phyloP scores from a whole-genome alignment of 92 coral and sea anemone genomes.

The Paragorgia papillata region DNA sequence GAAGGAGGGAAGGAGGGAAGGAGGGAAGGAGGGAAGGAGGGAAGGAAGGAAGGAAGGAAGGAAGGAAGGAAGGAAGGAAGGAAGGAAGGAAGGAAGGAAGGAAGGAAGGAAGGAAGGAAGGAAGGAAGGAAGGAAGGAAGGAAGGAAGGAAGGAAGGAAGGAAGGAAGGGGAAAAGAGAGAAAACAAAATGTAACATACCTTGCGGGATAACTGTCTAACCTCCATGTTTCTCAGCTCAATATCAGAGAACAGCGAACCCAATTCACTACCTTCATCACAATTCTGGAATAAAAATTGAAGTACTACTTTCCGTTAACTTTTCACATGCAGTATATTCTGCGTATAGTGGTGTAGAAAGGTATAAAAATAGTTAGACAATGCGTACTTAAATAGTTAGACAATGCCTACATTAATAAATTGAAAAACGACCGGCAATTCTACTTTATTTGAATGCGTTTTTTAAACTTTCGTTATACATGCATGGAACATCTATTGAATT shows the following conservation, averaged over 20 bases:
- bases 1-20: not conserved
- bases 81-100: not conserved
- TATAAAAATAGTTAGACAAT: no score
- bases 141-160: not conserved
- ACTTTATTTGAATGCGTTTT: no score
- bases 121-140: not conserved
- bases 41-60: not conserved
- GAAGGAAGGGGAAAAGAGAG: not conserved
- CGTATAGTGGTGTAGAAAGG: no score
- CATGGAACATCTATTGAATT: no score
- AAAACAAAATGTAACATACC: conserved; percentile 47
- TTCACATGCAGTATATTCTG: no score
- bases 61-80: not conserved
- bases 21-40: not conserved
- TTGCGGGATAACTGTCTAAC: conserved; percentile 87
- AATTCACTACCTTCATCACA: conserved; percentile 94
- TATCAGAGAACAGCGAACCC: conserved; percentile 80
- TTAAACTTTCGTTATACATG: no score
- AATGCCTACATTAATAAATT: no score
- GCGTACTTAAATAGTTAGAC: no score
- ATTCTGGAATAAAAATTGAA: conserved; percentile 53
- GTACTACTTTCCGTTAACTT: no score
- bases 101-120: no score
- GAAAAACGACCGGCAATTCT: no score
- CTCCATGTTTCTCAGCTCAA: conserved; percentile 95